Evolutionary conservation across 1,140 invertebrate species (phyloP).

Genomic region (Cyclargus thomasi): DNA sequence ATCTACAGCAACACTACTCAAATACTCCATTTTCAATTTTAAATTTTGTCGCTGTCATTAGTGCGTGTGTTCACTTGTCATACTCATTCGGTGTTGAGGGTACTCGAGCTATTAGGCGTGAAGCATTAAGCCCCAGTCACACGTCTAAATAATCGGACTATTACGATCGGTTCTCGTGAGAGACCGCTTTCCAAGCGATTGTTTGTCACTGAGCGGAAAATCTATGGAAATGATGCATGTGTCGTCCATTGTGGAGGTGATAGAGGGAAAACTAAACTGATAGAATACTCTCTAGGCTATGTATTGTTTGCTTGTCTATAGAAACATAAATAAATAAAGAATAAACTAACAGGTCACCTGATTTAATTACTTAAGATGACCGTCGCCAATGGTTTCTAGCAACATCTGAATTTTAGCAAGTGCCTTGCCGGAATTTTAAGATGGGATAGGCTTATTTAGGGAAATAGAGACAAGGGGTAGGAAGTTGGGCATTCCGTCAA

Average conservation of each 20-base stretch:
- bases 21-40: neutral
- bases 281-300: neutral
- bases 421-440: too few relatives aligned
- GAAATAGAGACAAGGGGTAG: too few relatives aligned
- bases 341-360: too few relatives aligned
- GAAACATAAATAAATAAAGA: too few relatives aligned
- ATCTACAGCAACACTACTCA: neutral
- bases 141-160: constrained; percentile 1
- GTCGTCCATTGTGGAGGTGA: neutral
- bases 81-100: neutral
- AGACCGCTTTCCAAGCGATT: constrained; percentile 6
- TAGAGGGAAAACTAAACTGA: neutral
- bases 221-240: constrained; percentile 1
- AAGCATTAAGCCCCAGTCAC: neutral
- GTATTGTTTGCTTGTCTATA: too few relatives aligned
- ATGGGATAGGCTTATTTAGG: too few relatives aligned
- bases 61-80: neutral
- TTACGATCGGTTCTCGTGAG: constrained; percentile 12
- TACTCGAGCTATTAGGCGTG: neutral
- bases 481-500: too few relatives aligned
- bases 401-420: too few relatives aligned
- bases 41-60: neutral
- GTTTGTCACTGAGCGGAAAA: constrained; percentile 11
- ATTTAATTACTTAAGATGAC: too few relatives aligned
- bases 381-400: too few relatives aligned